A percentile compares a stretch with the other conserved stretches of the same genome.
Conservation (phyloP, 1,140 invertebrate genomes). For the Wiebesia pumilae region DNA sequence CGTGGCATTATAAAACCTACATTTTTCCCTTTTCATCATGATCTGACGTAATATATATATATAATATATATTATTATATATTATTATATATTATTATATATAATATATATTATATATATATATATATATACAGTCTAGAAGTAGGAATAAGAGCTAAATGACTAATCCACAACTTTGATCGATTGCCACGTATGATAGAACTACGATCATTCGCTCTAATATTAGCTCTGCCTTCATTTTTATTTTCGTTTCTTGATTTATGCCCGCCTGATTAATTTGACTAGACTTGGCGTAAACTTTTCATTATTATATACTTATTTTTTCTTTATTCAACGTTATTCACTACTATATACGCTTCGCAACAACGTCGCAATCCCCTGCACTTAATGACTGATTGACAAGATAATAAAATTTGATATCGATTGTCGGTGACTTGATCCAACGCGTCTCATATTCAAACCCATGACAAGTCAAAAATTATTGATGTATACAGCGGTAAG, state of each 20-base stretch:
- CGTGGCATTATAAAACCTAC: conserved; percentile 44
- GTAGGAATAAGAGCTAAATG: not conserved
- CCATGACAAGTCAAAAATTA: not conserved
- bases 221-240: not conserved
- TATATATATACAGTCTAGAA: conserved; percentile 21
- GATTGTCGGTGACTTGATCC: not conserved
- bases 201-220: not conserved
- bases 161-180: not conserved
- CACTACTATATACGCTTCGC: conserved; percentile 16
- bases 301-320: conserved; percentile 32
- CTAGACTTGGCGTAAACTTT: conserved; percentile 43
- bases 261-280: conserved; percentile 33
- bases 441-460: not conserved
- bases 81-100: not conserved
- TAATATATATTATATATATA: conserved; percentile 23
- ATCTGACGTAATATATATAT: conserved; percentile 21
- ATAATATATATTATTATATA: conserved; percentile 14
- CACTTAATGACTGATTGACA: not conserved
- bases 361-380: conserved; percentile 32
- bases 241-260: not conserved
- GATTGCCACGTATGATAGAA: not conserved
- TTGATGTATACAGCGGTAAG: not conserved
- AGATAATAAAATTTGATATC: conserved; percentile 12
- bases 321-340: conserved; percentile 33
- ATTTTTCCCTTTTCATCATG: conserved; percentile 18